A percentile compares a stretch with the other conserved stretches of the same genome.
Evolutionary conservation across 2,888 invertebrate genomes (phyloP).

Genomic region (Phengaris arion): DNA sequence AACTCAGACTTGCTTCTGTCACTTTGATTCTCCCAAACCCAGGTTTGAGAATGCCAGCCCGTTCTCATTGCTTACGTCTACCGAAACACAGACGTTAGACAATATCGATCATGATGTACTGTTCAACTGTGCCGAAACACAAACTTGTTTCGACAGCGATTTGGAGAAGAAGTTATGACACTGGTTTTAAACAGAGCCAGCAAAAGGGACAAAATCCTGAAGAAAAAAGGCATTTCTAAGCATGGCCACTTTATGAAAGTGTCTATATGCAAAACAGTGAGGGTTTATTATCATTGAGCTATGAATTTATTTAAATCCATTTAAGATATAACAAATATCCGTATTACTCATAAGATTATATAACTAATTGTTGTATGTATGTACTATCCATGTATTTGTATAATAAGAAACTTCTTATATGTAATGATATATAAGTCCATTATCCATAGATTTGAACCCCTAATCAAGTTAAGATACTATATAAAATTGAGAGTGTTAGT

Average conservation of each 20-base stretch:
- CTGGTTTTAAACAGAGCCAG: conserved; percentile 33
- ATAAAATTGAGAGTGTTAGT: too few species aligned
- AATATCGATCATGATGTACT: conserved; percentile 51
- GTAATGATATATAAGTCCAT: too few species aligned
- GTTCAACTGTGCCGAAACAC: conserved; percentile 59
- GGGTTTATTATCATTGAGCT: not conserved
- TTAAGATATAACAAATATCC: not conserved
- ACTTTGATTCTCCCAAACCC: conserved; percentile 54
- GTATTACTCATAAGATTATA: too few species aligned
- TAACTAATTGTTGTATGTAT: too few species aligned
- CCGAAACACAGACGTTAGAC: conserved; percentile 63
- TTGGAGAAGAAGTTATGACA: conserved; percentile 37
- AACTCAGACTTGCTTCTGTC: conserved; percentile 65
- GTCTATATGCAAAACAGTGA: not conserved
- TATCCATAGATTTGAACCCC: too few species aligned
- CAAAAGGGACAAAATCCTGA: not conserved
- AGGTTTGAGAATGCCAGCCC: conserved; percentile 57
- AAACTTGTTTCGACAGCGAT: conserved; percentile 58
- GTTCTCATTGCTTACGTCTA: conserved; percentile 50
- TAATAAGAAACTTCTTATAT: not conserved
- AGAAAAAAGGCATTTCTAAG: not conserved
- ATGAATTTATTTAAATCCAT: not conserved
- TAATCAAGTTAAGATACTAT: too few species aligned
- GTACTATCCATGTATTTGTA: not conserved
- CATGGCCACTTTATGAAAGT: not conserved